phyloP scores from a whole-genome alignment of 30 jellyfish, hydroid and myxozoan species.

The Hydractinia echinata region DNA sequence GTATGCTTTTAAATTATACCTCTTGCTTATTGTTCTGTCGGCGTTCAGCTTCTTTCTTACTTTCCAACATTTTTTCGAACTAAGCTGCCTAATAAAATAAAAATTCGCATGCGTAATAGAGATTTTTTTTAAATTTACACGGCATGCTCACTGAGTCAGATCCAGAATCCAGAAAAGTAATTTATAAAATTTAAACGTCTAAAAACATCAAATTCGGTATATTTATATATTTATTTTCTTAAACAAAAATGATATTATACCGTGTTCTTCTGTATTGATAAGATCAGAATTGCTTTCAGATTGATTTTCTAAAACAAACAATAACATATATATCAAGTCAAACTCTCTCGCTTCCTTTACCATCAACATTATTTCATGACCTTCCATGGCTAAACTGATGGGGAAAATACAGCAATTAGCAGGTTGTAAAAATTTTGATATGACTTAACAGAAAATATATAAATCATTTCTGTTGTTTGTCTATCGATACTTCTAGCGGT shows the following conservation, averaged over 20 bases:
- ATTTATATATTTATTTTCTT: neutral
- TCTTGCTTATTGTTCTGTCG: slow-evolving; percentile 29
- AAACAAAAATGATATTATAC: slow-evolving; percentile 5
- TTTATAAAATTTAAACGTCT: neutral
- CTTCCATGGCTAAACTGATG: too few species aligned
- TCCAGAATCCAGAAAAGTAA: too few species aligned
- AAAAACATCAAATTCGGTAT: neutral
- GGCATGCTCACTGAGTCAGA: too few species aligned
- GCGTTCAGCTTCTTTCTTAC: slow-evolving; percentile 84
- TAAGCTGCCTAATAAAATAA: slow-evolving; percentile 62
- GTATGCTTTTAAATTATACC: neutral
- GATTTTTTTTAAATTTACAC: too few species aligned
- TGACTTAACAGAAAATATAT: too few species aligned
- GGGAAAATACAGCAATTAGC: too few species aligned
- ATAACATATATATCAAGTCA: neutral
- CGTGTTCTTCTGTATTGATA: slow-evolving; percentile 41
- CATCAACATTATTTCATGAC: too few species aligned
- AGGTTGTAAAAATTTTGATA: too few species aligned
- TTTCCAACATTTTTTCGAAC: slow-evolving; percentile 87
- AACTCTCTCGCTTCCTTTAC: too few species aligned
- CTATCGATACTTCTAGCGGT: too few species aligned
- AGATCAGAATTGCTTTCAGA: slow-evolving; percentile 43
- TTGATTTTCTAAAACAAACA: slow-evolving; percentile 27
- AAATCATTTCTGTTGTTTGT: too few species aligned
- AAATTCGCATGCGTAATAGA: neutral